Evolutionary conservation across 2,797 vertebrate species (phyloP).

Genomic region (Phyllotis vaccarum): DNA sequence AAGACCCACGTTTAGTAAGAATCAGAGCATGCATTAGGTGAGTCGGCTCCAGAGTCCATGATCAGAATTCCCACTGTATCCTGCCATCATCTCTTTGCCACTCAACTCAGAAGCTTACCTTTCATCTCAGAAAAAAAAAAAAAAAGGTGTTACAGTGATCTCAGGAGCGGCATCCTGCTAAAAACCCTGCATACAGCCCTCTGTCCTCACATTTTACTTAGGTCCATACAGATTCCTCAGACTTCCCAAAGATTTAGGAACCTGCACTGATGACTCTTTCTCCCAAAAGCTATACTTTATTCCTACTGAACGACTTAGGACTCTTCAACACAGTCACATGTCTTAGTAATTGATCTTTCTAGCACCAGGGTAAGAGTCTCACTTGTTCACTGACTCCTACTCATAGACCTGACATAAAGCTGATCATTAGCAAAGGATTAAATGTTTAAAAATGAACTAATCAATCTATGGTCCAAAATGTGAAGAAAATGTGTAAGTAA

Average conservation of each 20-base stretch:
- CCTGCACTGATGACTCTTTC: neutral
- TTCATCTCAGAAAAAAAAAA: constrained; percentile 56
- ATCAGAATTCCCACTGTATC: neutral
- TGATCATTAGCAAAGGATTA: neutral
- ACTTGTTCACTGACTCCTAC: neutral
- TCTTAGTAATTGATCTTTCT: neutral
- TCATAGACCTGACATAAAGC: neutral
- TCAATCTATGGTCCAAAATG: neutral
- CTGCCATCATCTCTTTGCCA: neutral
- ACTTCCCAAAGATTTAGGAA: neutral
- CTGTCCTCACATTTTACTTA: neutral
- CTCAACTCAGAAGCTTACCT: neutral
- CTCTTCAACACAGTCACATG: neutral
- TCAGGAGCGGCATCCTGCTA: neutral
- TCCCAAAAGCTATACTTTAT: neutral
- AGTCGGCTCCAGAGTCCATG: neutral
- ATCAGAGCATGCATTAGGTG: neutral
- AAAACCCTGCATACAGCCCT: too few relatives aligned
- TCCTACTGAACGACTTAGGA: neutral
- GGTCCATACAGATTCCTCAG: neutral
- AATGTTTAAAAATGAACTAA: neutral
- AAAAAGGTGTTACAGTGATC: neutral
- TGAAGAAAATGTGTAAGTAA: neutral
- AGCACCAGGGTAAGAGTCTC: neutral
- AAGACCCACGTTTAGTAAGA: neutral